A percentile compares a stretch with the other conserved stretches of the same genome.
These are phyloP conservation scores for Morelia viridis DNA, from an alignment of 2,797 vertebrate species.

Conservation along the genomic window DNA sequence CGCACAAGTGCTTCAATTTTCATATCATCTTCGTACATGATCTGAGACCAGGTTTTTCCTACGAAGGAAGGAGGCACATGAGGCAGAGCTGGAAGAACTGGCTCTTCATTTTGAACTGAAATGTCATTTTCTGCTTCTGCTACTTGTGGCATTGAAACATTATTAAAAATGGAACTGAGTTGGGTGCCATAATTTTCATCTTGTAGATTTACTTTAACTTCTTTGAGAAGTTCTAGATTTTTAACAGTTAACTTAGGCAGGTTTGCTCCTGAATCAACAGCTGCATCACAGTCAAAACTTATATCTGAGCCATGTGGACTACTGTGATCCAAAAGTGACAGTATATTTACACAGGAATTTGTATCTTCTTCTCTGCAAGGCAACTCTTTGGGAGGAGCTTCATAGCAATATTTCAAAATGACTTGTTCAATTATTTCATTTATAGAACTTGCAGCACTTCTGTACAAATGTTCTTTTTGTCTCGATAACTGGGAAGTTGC, in stretches of 20 bases:
- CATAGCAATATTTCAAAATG: slow-evolving; percentile 78
- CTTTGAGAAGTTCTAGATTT: slow-evolving; percentile 77
- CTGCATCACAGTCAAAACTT: slow-evolving; percentile 80
- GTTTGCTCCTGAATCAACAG: slow-evolving; percentile 69
- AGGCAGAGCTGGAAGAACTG: slow-evolving; percentile 79
- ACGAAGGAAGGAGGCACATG: slow-evolving; percentile 85
- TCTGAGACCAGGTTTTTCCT: slow-evolving; percentile 86
- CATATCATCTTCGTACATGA: slow-evolving; percentile 85
- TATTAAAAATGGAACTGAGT: slow-evolving; percentile 74
- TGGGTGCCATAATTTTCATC: slow-evolving; percentile 79
- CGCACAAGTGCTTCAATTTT: slow-evolving; percentile 83
- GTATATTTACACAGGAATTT: slow-evolving; percentile 75
- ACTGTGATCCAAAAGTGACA: slow-evolving; percentile 67
- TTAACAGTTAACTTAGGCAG: slow-evolving; percentile 63
- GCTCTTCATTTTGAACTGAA: slow-evolving; percentile 64
- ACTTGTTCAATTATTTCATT: slow-evolving; percentile 81
- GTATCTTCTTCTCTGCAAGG: slow-evolving; percentile 69
- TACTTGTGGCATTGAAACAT: slow-evolving; percentile 36
- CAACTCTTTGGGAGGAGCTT: slow-evolving; percentile 47
- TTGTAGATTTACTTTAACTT: slow-evolving; percentile 76
- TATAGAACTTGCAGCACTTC: slow-evolving; percentile 64
- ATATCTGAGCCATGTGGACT: slow-evolving; percentile 72
- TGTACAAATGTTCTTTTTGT: slow-evolving; percentile 48
- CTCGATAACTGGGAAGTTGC: slow-evolving; percentile 53
- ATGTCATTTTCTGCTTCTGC: slow-evolving; percentile 31